Percentiles rank a stretch among this genome's conserved stretches.
phyloP scores from a whole-genome alignment of 2,888 invertebrate genomes.

The Melinaea marsaeus region DNA sequence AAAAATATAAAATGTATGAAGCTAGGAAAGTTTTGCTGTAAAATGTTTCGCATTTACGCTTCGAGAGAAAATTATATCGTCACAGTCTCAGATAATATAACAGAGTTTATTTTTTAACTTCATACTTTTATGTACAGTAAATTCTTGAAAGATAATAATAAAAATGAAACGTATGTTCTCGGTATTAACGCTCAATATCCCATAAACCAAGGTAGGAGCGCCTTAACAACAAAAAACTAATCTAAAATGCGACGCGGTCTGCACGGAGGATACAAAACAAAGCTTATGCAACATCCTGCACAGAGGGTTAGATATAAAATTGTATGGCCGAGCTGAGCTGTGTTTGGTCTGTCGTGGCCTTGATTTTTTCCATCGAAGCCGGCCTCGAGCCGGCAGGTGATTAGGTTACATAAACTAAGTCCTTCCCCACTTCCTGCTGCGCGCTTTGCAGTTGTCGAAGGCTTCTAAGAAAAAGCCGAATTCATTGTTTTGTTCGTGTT shows the following conservation, averaged over 20 bases:
- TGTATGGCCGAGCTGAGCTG: slow-evolving; percentile 52
- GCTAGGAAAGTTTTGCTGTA: slow-evolving; percentile 55
- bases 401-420: slow-evolving; percentile 77
- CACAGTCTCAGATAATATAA: slow-evolving; percentile 34
- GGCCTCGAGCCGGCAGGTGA: slow-evolving; percentile 74
- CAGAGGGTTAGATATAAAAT: slow-evolving; percentile 60
- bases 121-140: slow-evolving; percentile 27
- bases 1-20: slow-evolving; percentile 50
- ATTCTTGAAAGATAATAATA: slow-evolving; percentile 16
- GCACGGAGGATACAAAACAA: slow-evolving; percentile 69
- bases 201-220: slow-evolving; percentile 43
- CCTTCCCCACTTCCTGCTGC: slow-evolving; percentile 75
- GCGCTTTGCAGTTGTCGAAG: slow-evolving; percentile 72
- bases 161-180: slow-evolving; percentile 38
- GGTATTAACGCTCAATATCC: slow-evolving; percentile 53
- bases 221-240: slow-evolving; percentile 65
- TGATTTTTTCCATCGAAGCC: slow-evolving; percentile 67
- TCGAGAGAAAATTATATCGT: slow-evolving; percentile 36
- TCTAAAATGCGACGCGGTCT: slow-evolving; percentile 68
- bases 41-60: slow-evolving; percentile 58
- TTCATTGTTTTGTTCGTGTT: slow-evolving; percentile 67
- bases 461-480: slow-evolving; percentile 71
- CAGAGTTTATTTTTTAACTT: slow-evolving; percentile 29
- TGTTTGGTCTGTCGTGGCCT: slow-evolving; percentile 65
- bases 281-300: slow-evolving; percentile 77